phyloP scores from a whole-genome alignment of 1,140 invertebrate genomes.

The Chironomus tepperi region DNA sequence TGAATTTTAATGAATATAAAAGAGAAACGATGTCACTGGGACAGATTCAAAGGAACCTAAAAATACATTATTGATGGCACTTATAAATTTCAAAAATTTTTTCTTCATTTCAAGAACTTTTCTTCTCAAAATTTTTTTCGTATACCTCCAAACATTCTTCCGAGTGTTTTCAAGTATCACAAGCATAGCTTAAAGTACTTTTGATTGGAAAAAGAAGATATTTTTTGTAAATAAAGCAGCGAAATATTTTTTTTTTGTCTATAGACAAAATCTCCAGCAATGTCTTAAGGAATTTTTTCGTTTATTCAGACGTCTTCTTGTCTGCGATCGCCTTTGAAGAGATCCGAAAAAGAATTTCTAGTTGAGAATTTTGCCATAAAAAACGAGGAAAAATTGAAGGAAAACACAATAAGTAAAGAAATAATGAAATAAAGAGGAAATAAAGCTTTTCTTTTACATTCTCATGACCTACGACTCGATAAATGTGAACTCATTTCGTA shows the following conservation, averaged over 20 bases:
- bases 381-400: neutral
- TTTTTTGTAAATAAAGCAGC: neutral
- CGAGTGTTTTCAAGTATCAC: neutral
- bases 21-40: too few species aligned
- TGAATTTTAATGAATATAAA: too few species aligned
- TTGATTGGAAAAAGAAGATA: neutral
- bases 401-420: too few species aligned
- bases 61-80: too few species aligned
- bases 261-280: too few species aligned
- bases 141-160: too few species aligned
- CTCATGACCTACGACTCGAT: slow-evolving; percentile 11
- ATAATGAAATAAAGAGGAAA: neutral
- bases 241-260: too few species aligned
- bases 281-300: neutral
- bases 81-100: too few species aligned
- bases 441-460: neutral
- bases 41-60: too few species aligned
- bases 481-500: neutral
- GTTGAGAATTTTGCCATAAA: neutral
- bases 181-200: neutral
- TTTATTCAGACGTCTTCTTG: neutral
- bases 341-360: neutral
- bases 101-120: too few species aligned
- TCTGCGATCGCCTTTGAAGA: neutral
- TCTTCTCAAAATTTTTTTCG: too few species aligned